Percentiles rank a stretch among this genome's conserved stretches.
Evolutionary conservation across 2,888 invertebrate genomes (phyloP).

Genomic region (Lingula anatina): DNA sequence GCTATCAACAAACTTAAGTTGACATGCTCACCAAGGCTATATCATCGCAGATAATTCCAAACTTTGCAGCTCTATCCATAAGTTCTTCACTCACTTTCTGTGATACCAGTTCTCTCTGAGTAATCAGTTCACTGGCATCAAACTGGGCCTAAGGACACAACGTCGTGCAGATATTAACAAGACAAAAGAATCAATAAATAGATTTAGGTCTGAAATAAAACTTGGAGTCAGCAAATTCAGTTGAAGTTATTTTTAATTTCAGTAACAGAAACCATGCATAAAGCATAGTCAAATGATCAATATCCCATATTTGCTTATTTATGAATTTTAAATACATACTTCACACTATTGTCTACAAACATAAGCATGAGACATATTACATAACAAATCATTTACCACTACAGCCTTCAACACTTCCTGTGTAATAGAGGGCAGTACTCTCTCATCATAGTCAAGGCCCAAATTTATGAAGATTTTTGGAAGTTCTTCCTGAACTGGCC

Average conservation of each 20-base stretch:
- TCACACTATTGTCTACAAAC: no score
- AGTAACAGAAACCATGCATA: no score
- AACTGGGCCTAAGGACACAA: constrained; percentile 92
- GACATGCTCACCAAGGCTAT: constrained; percentile 79
- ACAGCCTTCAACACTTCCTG: constrained; percentile 98
- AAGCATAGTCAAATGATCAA: no score
- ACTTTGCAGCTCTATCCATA: constrained; percentile 86
- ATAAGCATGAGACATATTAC: no score
- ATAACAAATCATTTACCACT: constrained; percentile 67
- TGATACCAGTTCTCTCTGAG: constrained; percentile 89
- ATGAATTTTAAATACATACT: no score
- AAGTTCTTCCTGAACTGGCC: constrained; percentile 87
- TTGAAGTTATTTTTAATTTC: no score
- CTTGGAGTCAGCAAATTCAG: no score
- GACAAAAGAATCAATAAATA: no score
- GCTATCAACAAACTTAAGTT: no score
- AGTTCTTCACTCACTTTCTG: constrained; percentile 87
- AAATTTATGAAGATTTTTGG: constrained; percentile 95
- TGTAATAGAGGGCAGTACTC: constrained; percentile 97
- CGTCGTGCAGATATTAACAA: no score
- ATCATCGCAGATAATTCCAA: constrained; percentile 95
- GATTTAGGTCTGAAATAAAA: no score
- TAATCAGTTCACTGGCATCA: constrained; percentile 98
- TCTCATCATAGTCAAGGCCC: constrained; percentile 95
- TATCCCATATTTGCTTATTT: no score